Conservation (phyloP, 1,140 invertebrate genomes). For the Aricia agestis region DNA sequence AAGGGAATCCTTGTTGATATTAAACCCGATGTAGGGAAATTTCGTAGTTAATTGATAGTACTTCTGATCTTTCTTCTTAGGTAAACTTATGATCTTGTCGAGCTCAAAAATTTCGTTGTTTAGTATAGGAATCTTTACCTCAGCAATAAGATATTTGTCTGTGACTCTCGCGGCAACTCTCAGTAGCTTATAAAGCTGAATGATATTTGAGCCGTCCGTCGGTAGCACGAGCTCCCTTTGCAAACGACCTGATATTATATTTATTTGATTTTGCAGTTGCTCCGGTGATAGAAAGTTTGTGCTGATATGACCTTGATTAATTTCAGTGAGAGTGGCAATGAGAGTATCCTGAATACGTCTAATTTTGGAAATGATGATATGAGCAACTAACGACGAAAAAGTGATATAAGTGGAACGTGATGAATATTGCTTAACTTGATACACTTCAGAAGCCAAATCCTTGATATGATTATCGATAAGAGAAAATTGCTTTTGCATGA, state of each 20-base stretch:
- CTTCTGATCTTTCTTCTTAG: constrained; percentile 6
- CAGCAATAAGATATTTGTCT: constrained; percentile 16
- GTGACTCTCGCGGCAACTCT: constrained; percentile 13
- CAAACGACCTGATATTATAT: constrained; percentile 29
- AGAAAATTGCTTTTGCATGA: constrained; percentile 32
- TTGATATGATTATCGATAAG: constrained; percentile 25
- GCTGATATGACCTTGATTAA: constrained; percentile 24
- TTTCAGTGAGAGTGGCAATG: constrained; percentile 26
- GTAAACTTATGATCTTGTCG: constrained; percentile 16
- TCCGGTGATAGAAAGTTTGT: constrained; percentile 23
- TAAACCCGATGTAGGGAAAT: constrained; percentile 19
- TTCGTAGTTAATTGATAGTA: constrained; percentile 16
- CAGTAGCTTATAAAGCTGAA: constrained; percentile 17
- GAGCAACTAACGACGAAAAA: constrained; percentile 12
- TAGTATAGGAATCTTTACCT: constrained; percentile 16
- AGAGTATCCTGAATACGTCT: constrained; percentile 26
- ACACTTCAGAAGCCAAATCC: constrained; percentile 2
- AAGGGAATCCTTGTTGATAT: constrained; percentile 21
- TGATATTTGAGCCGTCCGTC: constrained; percentile 1
- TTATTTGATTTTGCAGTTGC: constrained; percentile 27
- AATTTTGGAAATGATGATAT: constrained; percentile 23
- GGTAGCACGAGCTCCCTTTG: constrained; percentile 20
- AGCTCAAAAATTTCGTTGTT: constrained; percentile 15
- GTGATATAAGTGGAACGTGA: constrained; percentile 20
- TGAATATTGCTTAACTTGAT: constrained; percentile 17